Evolutionary conservation across 2,113 vertebrate species (phyloP), one percentile per base, ranked within the genome.

Genomic region (Oriolus oriolus): DNA sequence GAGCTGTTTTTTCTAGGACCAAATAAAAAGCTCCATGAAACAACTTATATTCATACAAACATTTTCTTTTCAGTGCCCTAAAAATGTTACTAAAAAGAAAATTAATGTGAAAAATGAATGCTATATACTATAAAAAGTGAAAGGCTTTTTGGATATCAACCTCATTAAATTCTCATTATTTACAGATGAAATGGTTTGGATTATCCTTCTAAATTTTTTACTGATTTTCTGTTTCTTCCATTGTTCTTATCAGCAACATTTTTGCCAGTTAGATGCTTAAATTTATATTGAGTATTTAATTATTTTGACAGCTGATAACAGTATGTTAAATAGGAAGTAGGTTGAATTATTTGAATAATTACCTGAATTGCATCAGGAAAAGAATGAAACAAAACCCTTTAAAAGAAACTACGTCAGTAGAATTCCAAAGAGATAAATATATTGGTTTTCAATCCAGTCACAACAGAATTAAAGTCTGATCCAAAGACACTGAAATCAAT

Each of bases 91-190:
- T 33, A 71, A 61, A 80, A 96, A 93, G 83, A 90, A 39, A 95
- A 93, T 95, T 89, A 97, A 87, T 71, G 56, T 95, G 83, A 96
- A 96, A 95, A 97, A 95, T 92, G 19, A 95, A 95, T 52, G 18
- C 31, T 87, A 89, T 84, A 52, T 87, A 57, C 61, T 79, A 37
- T 69, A 96, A 94, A 75, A 96, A 96, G 89, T 85, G 52, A 94
- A 24, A 96, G 11, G 37, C 4, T 90, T 93, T 97, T 95, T 65
- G 47, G 93, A 90, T 94, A 95, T 70, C 63, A 96, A 37, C 66
- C 61, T 97, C 96, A 97, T 97, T 97, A 97, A 97, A 97, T 91
- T 91, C 94, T 97, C 81, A 96, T 97, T 97, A 97, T 97, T 98
- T 98, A 97, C 96, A 97, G 91, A 96, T 94, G 66, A 97, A 96